Conservation (phyloP, 2,888 invertebrate species). For the Melipona bicolor region DNA sequence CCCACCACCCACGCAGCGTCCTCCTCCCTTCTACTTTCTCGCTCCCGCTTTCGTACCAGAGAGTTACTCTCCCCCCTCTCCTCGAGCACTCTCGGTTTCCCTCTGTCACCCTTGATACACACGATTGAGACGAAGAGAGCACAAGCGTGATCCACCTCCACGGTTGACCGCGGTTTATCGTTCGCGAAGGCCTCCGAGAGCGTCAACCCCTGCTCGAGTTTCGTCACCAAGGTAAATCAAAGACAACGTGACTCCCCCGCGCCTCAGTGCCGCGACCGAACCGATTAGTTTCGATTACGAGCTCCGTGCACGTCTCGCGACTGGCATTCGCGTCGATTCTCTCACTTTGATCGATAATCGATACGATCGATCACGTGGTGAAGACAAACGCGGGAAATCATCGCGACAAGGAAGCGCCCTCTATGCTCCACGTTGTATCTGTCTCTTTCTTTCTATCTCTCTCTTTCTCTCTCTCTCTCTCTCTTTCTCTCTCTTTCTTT, state of each 20-base stretch:
- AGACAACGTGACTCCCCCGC: slow-evolving; percentile 20
- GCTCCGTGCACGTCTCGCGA: not conserved
- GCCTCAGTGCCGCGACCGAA: not conserved
- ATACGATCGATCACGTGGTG: slow-evolving; percentile 29
- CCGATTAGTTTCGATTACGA: not conserved
- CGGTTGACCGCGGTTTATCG: slow-evolving; percentile 59
- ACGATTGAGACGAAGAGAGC: slow-evolving; percentile 43
- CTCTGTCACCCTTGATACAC: slow-evolving; percentile 61
- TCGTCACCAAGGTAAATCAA: slow-evolving; percentile 42
- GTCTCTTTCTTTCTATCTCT: not conserved
- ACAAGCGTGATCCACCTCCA: slow-evolving; percentile 46
- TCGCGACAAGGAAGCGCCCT: slow-evolving; percentile 1
- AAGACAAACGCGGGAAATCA: slow-evolving; percentile 8
- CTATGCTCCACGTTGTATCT: not conserved
- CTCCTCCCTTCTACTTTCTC: slow-evolving; percentile 60
- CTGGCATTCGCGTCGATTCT: not conserved
- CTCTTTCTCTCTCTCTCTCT: too few species aligned
- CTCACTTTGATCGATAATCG: slow-evolving; percentile 28
- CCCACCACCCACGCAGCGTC: slow-evolving; percentile 65
- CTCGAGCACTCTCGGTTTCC: slow-evolving; percentile 58
- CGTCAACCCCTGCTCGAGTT: slow-evolving; percentile 60
- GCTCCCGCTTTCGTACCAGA: slow-evolving; percentile 69
- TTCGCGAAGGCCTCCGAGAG: slow-evolving; percentile 60
- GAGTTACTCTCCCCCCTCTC: slow-evolving; percentile 61
- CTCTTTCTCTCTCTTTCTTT: too few species aligned